These are phyloP conservation scores for Pristionchus entomophagus DNA, from an alignment of 2,888 invertebrate species.

Conservation along the genomic window DNA sequence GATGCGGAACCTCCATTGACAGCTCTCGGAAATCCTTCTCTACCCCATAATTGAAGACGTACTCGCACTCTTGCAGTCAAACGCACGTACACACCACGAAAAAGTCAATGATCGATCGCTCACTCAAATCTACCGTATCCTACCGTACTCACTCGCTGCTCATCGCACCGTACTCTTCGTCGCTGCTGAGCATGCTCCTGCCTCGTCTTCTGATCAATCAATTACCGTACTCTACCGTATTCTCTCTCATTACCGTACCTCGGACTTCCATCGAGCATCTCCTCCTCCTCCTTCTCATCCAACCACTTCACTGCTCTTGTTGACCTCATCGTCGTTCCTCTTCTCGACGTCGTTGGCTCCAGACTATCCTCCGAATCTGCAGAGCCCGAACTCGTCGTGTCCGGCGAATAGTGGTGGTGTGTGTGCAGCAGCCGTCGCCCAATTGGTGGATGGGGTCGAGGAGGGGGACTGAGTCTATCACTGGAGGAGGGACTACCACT, in stretches of 20 bases:
- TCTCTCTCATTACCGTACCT: neutral
- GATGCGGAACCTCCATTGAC: neutral
- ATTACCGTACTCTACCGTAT: neutral
- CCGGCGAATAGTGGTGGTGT: neutral
- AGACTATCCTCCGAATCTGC: slow-evolving; percentile 14
- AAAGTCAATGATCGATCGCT: neutral
- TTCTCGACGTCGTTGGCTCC: neutral
- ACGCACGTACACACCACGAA: neutral
- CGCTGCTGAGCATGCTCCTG: slow-evolving; percentile 6
- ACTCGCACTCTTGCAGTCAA: neutral
- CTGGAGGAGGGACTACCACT: neutral
- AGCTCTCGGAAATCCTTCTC: neutral
- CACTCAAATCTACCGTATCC: neutral
- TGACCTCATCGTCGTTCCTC: neutral
- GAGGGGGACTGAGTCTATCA: slow-evolving; percentile 18
- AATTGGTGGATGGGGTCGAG: neutral
- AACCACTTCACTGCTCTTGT: neutral
- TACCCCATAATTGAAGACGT: neutral
- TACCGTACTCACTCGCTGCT: slow-evolving; percentile 26
- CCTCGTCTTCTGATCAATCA: neutral
- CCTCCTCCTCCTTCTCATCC: slow-evolving; percentile 1
- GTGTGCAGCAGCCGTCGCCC: neutral
- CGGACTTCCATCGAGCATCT: neutral
- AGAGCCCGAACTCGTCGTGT: neutral
- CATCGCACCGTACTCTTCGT: slow-evolving; percentile 22